Evolutionary conservation across 2,888 invertebrate genomes (phyloP).

Genomic region (Melanophora roralis): DNA sequence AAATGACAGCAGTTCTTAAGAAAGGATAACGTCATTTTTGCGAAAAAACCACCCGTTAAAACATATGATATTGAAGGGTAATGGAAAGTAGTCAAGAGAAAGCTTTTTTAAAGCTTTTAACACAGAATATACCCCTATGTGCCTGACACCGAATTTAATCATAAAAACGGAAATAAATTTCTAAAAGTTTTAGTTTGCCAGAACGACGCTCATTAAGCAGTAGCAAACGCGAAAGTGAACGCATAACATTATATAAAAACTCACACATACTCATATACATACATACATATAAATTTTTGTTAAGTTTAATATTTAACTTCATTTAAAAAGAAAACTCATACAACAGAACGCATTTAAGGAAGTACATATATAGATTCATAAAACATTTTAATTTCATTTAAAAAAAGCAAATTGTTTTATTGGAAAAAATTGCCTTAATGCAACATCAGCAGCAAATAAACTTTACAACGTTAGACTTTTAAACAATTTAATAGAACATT

Average conservation of each 20-base stretch:
- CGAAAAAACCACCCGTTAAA: background rate
- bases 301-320: slow-evolving; percentile 31
- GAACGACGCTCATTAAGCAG: slow-evolving; percentile 48
- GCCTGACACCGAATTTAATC: background rate
- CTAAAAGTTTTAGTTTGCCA: slow-evolving; percentile 46
- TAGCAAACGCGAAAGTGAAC: slow-evolving; percentile 29
- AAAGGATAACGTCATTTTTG: slow-evolving; percentile 47
- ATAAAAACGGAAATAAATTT: background rate
- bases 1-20: slow-evolving; percentile 37
- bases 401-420: slow-evolving; percentile 3
- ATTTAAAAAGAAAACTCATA: slow-evolving; percentile 18
- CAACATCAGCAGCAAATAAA: slow-evolving; percentile 21
- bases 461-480: background rate
- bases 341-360: slow-evolving; percentile 10
- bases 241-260: slow-evolving; percentile 10
- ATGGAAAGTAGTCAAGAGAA: background rate
- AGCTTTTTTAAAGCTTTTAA: slow-evolving; percentile 33
- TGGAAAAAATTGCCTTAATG: slow-evolving; percentile 27
- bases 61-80: slow-evolving; percentile 21
- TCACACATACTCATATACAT: slow-evolving; percentile 26
- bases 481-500: background rate
- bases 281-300: slow-evolving; percentile 24
- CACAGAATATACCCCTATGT: background rate
- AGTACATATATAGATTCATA: background rate
- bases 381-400: background rate